Evolutionary conservation across 2,113 vertebrate species (phyloP), one percentile per base, ranked within the genome.

Genomic region (Terrapene triunguis): DNA sequence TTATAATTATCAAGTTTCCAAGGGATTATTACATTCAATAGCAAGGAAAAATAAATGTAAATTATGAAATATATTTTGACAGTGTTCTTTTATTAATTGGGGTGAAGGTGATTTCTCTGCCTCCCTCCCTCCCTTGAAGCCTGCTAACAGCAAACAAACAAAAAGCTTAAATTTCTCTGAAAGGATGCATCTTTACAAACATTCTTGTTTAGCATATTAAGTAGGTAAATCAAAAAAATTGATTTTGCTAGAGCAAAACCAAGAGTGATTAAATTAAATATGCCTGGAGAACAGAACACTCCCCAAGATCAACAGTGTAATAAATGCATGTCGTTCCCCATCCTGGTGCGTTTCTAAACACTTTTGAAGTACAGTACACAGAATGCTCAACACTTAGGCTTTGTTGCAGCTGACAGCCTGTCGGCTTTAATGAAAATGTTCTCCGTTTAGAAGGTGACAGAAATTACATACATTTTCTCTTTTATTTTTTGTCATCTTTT

Each of bases 221-320:
- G 96, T 97, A 96, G 93, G 95, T 93, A 94, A 98, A 87, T 98
- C 83, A 96, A 96, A 96, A 93, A 98, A 98, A 98, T 96, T 93
- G 97, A 97, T 98, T 97, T 97, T 97, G 38, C 96, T 95, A 96
- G 69, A 97, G 96, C 95, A 98, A 98, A 69, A 98, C 97, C 95
- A 95, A 96, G 87, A 93, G 95, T 80, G 80, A 98, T 98, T 98
- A 98, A 97, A 98, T 98, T 95, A 98, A 98, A 98, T 89, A 35
- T 29, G 85, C 94, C 97, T 97, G 74, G 94, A 97, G 98, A 98
- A 98, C 81, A 96, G 97, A 97, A 95, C 90, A 89, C 94, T 96
- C 96, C 93, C 90, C 94, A 95, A 97, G 96, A 97, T 92, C 85
- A 85, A 59, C 32, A 50, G 82, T 80, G 59, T 94, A 90, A 89